phyloP scores from a whole-genome alignment of 2,797 vertebrate species.

The Sebastes iracundus region DNA sequence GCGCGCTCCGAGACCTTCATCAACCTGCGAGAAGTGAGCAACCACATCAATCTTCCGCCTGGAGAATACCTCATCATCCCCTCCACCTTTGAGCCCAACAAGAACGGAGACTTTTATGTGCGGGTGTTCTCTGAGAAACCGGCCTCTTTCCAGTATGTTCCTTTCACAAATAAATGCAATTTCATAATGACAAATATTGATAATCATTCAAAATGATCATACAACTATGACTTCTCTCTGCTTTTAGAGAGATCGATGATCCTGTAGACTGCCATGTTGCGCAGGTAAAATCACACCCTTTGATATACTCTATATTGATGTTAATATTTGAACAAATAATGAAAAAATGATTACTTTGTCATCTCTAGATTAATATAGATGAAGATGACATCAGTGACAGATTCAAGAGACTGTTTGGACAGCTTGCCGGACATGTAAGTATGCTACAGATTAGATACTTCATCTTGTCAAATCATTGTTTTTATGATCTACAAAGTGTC shows the following conservation, averaged over 20 bases:
- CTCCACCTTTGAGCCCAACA: constrained; percentile 81
- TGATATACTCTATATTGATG: not conserved
- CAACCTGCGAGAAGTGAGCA: constrained; percentile 77
- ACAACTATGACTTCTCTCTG: constrained; percentile 7
- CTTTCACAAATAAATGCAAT: not conserved
- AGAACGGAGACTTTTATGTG: constrained; percentile 80
- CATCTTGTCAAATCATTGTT: not conserved
- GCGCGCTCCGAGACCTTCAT: constrained; percentile 79
- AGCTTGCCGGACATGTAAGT: constrained; percentile 87
- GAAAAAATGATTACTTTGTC: not conserved
- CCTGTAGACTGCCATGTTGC: constrained; percentile 82
- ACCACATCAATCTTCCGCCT: constrained; percentile 75
- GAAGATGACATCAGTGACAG: constrained; percentile 84
- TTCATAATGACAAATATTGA: not conserved
- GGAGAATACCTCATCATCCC: constrained; percentile 83
- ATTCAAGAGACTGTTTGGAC: constrained; percentile 85
- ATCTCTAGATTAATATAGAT: constrained; percentile 75
- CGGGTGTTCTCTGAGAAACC: constrained; percentile 82
- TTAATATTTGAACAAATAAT: not conserved
- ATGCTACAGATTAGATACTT: not conserved
- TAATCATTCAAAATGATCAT: not conserved
- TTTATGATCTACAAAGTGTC: not conserved
- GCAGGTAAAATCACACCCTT: constrained; percentile 44
- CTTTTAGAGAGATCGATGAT: constrained; percentile 86
- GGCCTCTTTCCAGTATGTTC: constrained; percentile 71